phyloP scores from a whole-genome alignment of 1,140 invertebrate genomes.

The Drosophila erecta region DNA sequence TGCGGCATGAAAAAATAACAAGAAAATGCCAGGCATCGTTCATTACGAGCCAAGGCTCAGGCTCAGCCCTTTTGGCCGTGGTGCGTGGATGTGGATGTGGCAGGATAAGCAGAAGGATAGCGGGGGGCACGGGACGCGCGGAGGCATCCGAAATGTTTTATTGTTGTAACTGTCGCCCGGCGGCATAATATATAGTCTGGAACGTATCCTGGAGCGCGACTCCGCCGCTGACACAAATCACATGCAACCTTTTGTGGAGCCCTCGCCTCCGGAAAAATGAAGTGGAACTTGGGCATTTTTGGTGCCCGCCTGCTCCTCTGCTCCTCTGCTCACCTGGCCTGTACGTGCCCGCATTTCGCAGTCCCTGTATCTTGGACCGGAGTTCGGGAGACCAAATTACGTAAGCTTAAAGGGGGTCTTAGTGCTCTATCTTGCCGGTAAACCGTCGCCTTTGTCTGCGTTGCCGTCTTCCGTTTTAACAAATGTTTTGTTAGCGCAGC shows the following conservation, averaged over 20 bases:
- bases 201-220: conserved; percentile 52
- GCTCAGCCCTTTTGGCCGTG: conserved; percentile 47
- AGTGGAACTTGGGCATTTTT: conserved; percentile 47
- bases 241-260: conserved; percentile 72
- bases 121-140: conserved; percentile 39
- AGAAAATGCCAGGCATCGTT: conserved; percentile 78
- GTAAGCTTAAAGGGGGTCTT: conserved; percentile 71
- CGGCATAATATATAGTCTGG: conserved; percentile 78
- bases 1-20: conserved; percentile 72
- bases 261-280: conserved; percentile 19
- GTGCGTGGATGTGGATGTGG: conserved; percentile 22
- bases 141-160: conserved; percentile 79
- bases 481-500: conserved; percentile 78
- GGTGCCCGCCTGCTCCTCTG: conserved; percentile 11
- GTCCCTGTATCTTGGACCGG: conserved; percentile 34
- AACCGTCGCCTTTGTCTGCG: conserved; percentile 39
- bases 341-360: conserved; percentile 62
- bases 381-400: conserved; percentile 67
- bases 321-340: too few species aligned
- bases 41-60: conserved; percentile 48
- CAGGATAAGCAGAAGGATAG: neutral
- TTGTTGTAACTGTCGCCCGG: conserved; percentile 79
- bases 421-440: conserved; percentile 29
- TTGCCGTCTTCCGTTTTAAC: conserved; percentile 79
- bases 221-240: conserved; percentile 71